Conservation (phyloP, 2,888 invertebrate genomes). For the Xylota segnis region DNA sequence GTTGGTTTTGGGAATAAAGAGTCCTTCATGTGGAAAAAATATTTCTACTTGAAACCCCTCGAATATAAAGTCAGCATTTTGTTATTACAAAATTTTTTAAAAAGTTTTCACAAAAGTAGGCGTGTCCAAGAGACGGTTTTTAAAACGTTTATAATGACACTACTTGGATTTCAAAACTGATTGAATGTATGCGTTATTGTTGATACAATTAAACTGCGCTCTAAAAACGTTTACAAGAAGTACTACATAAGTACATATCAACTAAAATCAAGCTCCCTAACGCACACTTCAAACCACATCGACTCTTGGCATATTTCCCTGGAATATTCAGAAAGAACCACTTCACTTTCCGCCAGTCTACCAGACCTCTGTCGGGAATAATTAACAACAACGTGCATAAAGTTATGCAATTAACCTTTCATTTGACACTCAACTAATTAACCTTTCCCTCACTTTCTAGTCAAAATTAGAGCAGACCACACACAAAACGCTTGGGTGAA, state of each 20-base stretch:
- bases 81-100: no score
- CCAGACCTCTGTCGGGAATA: constrained; percentile 7
- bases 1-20: no score
- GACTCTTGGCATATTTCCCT: background rate
- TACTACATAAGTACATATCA: background rate
- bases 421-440: constrained; percentile 12
- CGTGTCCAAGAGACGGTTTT: no score
- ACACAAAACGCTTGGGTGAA: constrained; percentile 8
- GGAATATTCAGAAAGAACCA: background rate
- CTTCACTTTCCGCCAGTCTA: background rate
- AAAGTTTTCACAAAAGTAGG: no score
- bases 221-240: background rate
- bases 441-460: background rate
- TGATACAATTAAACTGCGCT: no score
- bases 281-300: background rate
- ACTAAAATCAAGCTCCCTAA: background rate
- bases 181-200: no score
- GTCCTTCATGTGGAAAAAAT: no score
- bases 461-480: constrained; percentile 9
- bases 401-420: constrained; percentile 37
- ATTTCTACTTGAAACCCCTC: no score
- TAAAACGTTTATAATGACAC: no score
- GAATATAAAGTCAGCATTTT: no score
- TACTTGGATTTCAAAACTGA: no score
- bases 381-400: constrained; percentile 8